Evolutionary conservation across 2,888 invertebrate genomes (phyloP).

Genomic region (Notocelia uddmanniana): DNA sequence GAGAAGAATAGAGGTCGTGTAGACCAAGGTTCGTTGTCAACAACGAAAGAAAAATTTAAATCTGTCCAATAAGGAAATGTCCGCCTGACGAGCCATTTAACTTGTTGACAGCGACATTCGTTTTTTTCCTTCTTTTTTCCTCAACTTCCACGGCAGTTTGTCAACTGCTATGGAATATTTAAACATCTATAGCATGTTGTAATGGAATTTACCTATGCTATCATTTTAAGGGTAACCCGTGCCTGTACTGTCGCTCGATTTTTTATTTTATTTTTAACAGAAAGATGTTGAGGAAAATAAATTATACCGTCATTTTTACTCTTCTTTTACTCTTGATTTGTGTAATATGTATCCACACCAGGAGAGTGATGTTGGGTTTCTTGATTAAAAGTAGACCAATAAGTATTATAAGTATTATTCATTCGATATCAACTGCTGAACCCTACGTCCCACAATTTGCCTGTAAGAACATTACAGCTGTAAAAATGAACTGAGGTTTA

Average conservation of each 20-base stretch:
- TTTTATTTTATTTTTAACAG: background rate
- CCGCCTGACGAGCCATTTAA: constrained; percentile 63
- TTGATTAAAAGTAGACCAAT: background rate
- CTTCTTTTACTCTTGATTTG: background rate
- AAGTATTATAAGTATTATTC: background rate
- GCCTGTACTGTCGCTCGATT: background rate
- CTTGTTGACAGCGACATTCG: constrained; percentile 74
- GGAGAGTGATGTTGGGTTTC: background rate
- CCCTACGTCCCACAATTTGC: background rate
- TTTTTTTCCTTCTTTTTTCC: constrained; percentile 68
- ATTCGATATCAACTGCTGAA: background rate
- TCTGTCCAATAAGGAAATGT: constrained; percentile 62
- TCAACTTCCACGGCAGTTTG: constrained; percentile 60
- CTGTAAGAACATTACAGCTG: background rate
- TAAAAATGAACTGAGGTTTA: constrained; percentile 1
- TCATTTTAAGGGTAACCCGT: constrained; percentile 13
- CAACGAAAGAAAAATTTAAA: constrained; percentile 56
- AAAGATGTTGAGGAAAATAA: background rate
- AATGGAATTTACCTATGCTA: constrained; percentile 41
- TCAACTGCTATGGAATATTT: constrained; percentile 59
- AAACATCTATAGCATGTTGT: constrained; percentile 34
- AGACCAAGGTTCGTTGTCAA: background rate
- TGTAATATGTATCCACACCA: background rate
- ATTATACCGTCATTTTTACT: background rate
- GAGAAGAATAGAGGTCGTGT: background rate